Percentiles rank a stretch among this genome's conserved stretches.
Evolutionary conservation across 2,113 vertebrate species (phyloP).

Genomic region (Nansenia antarctica): DNA sequence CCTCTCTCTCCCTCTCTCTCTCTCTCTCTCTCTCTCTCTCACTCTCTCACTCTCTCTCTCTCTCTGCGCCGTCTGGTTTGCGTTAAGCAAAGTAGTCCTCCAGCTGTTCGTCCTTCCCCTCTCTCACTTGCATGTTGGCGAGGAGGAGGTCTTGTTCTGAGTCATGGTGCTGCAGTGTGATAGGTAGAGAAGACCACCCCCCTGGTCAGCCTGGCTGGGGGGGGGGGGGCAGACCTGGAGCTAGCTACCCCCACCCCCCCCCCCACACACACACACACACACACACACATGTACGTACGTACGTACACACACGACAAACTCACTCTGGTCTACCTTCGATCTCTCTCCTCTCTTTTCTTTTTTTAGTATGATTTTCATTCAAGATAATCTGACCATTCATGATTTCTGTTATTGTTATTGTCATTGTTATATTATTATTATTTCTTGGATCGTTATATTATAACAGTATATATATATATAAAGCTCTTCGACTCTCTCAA

Average conservation of each 20-base stretch:
- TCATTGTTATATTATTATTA: background rate
- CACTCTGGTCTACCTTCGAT: slow-evolving; percentile 26
- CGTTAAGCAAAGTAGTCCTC: slow-evolving; percentile 39
- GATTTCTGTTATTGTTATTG: too few species aligned
- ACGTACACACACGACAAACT: background rate
- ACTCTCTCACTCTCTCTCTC: background rate
- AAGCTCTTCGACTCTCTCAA: background rate
- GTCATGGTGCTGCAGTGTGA: slow-evolving; percentile 17
- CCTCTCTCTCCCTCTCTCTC: background rate
- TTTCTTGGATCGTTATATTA: background rate
- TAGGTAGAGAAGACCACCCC: too few species aligned
- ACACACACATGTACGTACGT: slow-evolving; percentile 6
- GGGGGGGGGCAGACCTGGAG: too few species aligned
- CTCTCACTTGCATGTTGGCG: slow-evolving; percentile 24
- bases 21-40: background rate
- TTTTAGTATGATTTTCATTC: too few species aligned
- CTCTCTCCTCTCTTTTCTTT: slow-evolving; percentile 2
- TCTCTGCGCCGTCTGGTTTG: slow-evolving; percentile 41
- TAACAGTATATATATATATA: background rate
- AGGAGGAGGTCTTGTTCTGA: slow-evolving; percentile 35
- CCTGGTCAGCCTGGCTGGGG: too few species aligned
- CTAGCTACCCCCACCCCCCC: too few species aligned
- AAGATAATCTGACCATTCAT: too few species aligned
- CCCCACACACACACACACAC: background rate
- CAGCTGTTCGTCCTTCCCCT: slow-evolving; percentile 37